These are phyloP conservation scores for Burhinus oedicnemus DNA, from an alignment of 2,113 vertebrate species.

Conservation along the genomic window DNA sequence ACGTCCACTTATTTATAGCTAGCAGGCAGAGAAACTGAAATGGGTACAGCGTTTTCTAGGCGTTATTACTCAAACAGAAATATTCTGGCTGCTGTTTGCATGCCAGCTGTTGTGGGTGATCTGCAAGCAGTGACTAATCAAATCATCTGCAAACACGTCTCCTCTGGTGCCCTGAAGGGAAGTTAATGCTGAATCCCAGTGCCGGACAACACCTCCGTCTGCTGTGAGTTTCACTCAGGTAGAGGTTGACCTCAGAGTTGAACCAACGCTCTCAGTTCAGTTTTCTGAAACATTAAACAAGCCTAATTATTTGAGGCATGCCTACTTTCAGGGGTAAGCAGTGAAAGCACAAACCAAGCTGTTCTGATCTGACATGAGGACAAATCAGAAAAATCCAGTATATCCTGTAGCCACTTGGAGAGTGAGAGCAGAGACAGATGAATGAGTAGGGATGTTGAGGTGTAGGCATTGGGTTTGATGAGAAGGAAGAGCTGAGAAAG, in stretches of 20 bases:
- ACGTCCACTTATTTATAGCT: neutral
- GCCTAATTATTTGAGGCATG: neutral
- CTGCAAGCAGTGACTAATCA: neutral
- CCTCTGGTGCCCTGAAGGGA: neutral
- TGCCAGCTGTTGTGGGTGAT: neutral
- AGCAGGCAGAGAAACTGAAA: neutral
- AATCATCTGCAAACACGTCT: neutral
- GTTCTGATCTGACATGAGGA: neutral
- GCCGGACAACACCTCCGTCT: neutral
- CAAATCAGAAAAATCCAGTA: neutral
- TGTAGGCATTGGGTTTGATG: neutral
- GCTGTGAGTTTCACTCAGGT: neutral
- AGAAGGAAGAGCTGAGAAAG: neutral
- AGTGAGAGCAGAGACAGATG: neutral
- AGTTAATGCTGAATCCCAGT: neutral
- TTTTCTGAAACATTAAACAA: neutral
- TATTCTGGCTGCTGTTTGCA: neutral
- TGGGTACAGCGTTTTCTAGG: neutral
- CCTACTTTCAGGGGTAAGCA: rapidly evolving
- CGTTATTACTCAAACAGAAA: neutral
- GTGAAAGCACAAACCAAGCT: neutral
- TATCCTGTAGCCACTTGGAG: neutral
- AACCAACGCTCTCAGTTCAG: neutral
- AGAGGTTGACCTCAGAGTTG: neutral
- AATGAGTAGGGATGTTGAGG: neutral